Percentiles rank a stretch among this genome's conserved stretches.
Evolutionary conservation across 2,888 invertebrate genomes (phyloP).

Genomic region (Thecocarcelia acutangulata): DNA sequence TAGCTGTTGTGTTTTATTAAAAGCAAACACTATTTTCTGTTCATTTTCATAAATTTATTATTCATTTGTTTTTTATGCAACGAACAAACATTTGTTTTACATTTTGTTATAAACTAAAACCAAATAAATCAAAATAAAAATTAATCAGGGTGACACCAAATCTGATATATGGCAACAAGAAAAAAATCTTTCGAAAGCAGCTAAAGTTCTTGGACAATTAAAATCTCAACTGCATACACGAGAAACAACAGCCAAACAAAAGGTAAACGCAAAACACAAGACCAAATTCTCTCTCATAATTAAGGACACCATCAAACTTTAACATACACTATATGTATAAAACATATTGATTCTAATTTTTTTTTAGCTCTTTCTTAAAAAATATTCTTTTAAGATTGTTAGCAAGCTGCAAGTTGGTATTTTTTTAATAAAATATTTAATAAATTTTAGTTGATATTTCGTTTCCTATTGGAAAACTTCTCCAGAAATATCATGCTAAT

Average conservation of each 20-base stretch:
- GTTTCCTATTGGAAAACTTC: too few relatives aligned
- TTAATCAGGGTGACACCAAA: slow-evolving; percentile 81
- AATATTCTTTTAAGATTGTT: too few relatives aligned
- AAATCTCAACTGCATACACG: slow-evolving; percentile 82
- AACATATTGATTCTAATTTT: too few relatives aligned
- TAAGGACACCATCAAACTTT: slow-evolving; percentile 34
- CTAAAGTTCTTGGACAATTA: slow-evolving; percentile 83
- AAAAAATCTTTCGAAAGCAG: slow-evolving; percentile 83
- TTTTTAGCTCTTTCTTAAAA: too few relatives aligned
- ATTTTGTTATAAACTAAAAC: slow-evolving; percentile 47
- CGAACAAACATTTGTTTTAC: slow-evolving; percentile 42
- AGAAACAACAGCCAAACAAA: slow-evolving; percentile 81
- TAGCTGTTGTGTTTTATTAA: slow-evolving; percentile 42
- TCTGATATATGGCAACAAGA: slow-evolving; percentile 82
- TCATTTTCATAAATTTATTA: slow-evolving; percentile 43
- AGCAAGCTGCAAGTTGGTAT: too few relatives aligned
- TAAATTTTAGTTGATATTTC: too few relatives aligned
- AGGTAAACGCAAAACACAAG: slow-evolving; percentile 77
- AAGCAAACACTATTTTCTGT: slow-evolving; percentile 18
- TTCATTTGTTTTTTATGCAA: slow-evolving; percentile 45
- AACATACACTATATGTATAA: too few relatives aligned
- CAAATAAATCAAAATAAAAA: slow-evolving; percentile 62
- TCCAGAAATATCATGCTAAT: too few relatives aligned
- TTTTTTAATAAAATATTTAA: too few relatives aligned
- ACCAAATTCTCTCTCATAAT: slow-evolving; percentile 25